Conservation (phyloP, 2,797 vertebrate genomes). For the Cuniculus paca region DNA sequence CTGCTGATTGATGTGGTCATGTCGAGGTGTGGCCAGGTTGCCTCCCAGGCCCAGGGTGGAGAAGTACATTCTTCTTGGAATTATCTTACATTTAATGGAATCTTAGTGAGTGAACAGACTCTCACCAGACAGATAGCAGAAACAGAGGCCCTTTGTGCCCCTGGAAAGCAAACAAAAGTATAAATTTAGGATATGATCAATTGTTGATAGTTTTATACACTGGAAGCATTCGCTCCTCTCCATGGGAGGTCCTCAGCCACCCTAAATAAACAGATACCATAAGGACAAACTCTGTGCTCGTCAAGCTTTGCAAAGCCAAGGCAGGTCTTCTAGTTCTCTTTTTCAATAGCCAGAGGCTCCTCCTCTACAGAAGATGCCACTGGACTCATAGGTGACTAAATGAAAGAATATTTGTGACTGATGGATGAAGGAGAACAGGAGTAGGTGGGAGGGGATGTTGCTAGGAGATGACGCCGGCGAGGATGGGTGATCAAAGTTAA, state of each 20-base stretch:
- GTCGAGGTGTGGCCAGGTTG: not conserved
- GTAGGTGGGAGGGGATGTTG: not conserved
- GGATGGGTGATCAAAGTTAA: not conserved
- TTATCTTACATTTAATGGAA: not conserved
- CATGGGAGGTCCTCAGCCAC: not conserved
- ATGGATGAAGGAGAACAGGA: not conserved
- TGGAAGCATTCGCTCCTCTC: not conserved
- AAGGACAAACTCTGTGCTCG: not conserved
- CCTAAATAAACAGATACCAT: not conserved
- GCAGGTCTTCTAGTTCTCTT: not conserved
- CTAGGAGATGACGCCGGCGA: not conserved
- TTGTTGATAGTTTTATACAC: not conserved
- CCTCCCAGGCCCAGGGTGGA: not conserved
- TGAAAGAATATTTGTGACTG: not conserved
- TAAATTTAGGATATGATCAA: not conserved
- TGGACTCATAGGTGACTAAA: not conserved
- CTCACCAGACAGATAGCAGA: not conserved
- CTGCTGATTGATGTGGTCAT: not conserved
- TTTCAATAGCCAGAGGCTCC: not conserved
- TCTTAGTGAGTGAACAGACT: not conserved
- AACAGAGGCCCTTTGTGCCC: not conserved
- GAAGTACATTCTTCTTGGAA: not conserved
- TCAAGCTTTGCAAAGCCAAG: not conserved
- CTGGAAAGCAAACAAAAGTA: not conserved
- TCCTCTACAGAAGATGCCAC: not conserved